Evolutionary conservation across 2,113 vertebrate species (phyloP).

Genomic region (Petrocephalus zakoni): DNA sequence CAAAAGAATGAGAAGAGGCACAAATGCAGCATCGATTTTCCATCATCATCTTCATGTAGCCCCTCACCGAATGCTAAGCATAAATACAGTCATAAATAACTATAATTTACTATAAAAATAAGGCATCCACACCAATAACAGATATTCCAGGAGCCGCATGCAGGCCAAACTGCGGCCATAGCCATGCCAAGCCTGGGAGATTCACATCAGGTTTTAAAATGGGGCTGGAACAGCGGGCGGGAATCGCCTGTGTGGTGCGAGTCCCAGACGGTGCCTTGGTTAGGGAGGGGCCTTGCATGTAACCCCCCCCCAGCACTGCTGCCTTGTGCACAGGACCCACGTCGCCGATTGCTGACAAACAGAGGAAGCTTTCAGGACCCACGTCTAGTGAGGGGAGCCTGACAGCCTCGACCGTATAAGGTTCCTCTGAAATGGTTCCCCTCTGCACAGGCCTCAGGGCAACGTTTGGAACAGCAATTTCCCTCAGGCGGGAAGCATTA

Average conservation of each 20-base stretch:
- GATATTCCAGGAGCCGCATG: conserved; percentile 39
- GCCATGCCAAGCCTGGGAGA: not conserved
- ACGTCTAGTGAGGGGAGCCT: not conserved
- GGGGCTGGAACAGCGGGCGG: not conserved
- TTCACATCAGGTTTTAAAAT: not conserved
- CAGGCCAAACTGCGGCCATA: conserved; percentile 27
- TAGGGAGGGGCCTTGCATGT: not conserved
- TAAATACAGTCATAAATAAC: conserved; percentile 48
- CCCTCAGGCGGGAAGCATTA: not conserved
- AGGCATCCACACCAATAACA: conserved; percentile 29
- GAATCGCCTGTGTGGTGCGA: not conserved
- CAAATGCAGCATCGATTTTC: not conserved
- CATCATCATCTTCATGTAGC: conserved; percentile 6
- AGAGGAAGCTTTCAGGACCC: not conserved
- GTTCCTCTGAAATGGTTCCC: not conserved
- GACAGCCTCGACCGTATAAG: not conserved
- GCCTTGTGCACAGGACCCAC: not conserved
- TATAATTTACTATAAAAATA: conserved; percentile 36
- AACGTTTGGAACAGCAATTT: not conserved
- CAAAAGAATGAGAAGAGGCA: not conserved
- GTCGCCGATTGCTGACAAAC: not conserved
- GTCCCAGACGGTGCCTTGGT: not conserved
- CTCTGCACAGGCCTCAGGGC: not conserved
- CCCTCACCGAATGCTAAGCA: conserved; percentile 34
- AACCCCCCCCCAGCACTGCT: not conserved